Percentiles rank a stretch among this genome's conserved stretches.
Conservation (phyloP, 2,113 vertebrate genomes). For the Brienomyrus brachyistius region DNA sequence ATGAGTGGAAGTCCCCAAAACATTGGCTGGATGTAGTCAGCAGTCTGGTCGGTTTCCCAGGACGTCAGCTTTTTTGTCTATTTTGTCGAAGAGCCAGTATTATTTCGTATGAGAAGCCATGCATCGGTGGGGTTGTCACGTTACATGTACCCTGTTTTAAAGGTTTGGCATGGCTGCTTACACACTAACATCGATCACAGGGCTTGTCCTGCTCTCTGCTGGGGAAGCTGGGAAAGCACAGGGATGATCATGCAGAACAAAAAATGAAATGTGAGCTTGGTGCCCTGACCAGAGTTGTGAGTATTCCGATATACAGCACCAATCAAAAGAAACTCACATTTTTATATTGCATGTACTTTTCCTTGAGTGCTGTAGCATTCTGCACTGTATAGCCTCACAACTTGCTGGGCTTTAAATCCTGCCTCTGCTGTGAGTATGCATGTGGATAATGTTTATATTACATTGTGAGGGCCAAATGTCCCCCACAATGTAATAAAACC, state of each 20-base stretch:
- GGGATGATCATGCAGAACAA: neutral
- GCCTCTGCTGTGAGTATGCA: neutral
- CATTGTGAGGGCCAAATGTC: too few relatives aligned
- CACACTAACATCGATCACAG: neutral
- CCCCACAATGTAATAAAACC: too few relatives aligned
- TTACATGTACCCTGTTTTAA: neutral
- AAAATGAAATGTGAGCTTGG: neutral
- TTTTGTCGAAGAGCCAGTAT: neutral
- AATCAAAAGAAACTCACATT: neutral
- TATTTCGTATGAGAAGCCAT: neutral
- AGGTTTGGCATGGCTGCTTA: neutral
- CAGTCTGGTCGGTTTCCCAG: neutral
- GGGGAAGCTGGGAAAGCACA: neutral
- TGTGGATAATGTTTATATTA: too few relatives aligned
- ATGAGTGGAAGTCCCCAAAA: neutral
- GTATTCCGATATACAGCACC: neutral
- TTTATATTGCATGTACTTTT: neutral
- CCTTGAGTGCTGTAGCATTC: neutral
- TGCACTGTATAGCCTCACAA: neutral
- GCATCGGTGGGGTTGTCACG: neutral
- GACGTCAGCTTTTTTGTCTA: neutral
- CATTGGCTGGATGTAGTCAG: neutral
- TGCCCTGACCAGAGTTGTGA: neutral
- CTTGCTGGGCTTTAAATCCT: neutral
- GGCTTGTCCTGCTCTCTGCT: neutral